A percentile compares a stretch with the other conserved stretches of the same genome.
These are phyloP conservation scores for Pavo muticus DNA, from an alignment of 2,113 vertebrate genomes.

Conservation along the genomic window DNA sequence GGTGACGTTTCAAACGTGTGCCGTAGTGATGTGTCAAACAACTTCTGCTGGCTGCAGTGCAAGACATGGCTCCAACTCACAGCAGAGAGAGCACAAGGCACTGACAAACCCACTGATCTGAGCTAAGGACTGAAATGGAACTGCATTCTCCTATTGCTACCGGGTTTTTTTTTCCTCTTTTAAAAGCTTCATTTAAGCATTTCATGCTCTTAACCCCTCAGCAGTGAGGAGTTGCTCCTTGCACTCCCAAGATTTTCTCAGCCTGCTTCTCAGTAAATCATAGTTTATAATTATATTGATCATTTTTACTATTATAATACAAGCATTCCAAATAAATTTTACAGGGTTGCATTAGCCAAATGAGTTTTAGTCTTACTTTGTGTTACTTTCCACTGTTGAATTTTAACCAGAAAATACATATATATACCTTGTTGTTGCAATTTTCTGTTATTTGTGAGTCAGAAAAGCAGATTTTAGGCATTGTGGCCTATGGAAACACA, in stretches of 20 bases:
- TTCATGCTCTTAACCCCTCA: background rate
- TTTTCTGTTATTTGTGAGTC: background rate
- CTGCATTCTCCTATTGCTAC: background rate
- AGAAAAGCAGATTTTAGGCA: background rate
- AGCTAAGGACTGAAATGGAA: background rate
- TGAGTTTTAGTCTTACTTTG: background rate
- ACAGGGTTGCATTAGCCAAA: background rate
- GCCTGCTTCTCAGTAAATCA: background rate
- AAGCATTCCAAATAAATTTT: background rate
- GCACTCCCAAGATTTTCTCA: background rate
- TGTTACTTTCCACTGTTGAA: background rate
- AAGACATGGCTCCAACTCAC: background rate
- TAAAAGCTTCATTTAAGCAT: background rate
- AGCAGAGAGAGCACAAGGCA: background rate
- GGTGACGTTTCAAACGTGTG: background rate
- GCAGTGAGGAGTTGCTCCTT: background rate
- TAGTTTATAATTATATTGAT: background rate
- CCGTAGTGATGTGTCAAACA: background rate
- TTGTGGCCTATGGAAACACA: background rate
- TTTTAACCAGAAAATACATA: background rate
- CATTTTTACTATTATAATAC: background rate
- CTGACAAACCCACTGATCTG: background rate
- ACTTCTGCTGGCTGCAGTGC: background rate
- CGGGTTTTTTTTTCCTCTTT: background rate
- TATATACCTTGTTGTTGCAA: background rate